Percentiles rank a stretch among this genome's conserved stretches.
Evolutionary conservation across 2,113 vertebrate species (phyloP).

Genomic region (Geococcyx californianus): DNA sequence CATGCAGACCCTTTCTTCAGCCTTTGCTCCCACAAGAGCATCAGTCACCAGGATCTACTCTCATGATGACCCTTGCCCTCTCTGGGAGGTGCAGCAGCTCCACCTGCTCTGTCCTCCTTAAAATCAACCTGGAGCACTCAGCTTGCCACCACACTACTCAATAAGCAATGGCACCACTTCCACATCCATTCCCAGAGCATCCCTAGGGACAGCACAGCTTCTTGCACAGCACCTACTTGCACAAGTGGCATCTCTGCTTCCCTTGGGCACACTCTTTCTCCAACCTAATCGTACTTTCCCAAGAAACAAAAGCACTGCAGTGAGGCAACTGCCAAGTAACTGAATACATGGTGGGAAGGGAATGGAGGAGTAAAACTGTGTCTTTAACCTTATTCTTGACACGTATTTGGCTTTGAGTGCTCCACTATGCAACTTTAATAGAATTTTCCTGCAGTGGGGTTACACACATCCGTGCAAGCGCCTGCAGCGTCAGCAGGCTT

Average conservation of each 20-base stretch:
- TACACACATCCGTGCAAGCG: background rate
- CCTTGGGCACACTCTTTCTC: background rate
- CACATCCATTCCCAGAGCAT: fast-evolving
- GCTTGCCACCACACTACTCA: fast-evolving
- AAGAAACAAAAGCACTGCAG: background rate
- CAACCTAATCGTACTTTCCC: background rate
- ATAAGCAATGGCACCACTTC: fast-evolving
- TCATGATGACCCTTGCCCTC: background rate
- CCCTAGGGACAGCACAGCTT: background rate
- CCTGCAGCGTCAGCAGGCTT: background rate
- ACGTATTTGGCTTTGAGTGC: slow-evolving; percentile 8
- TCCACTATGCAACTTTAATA: slow-evolving; percentile 18
- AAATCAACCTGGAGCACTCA: fast-evolving
- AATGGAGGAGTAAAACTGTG: background rate
- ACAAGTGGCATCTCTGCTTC: background rate
- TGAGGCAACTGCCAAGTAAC: background rate
- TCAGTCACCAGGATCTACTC: background rate
- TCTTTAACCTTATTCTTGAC: slow-evolving; percentile 43
- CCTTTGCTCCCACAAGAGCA: background rate
- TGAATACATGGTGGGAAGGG: background rate
- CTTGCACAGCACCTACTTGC: background rate
- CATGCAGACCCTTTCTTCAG: background rate
- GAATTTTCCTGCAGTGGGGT: background rate
- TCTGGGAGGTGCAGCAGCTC: background rate
- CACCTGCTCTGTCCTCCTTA: background rate